Percentiles rank a stretch among this genome's conserved stretches.
phyloP scores from a whole-genome alignment of 2,113 vertebrate genomes.

The Oryzias curvinotus region DNA sequence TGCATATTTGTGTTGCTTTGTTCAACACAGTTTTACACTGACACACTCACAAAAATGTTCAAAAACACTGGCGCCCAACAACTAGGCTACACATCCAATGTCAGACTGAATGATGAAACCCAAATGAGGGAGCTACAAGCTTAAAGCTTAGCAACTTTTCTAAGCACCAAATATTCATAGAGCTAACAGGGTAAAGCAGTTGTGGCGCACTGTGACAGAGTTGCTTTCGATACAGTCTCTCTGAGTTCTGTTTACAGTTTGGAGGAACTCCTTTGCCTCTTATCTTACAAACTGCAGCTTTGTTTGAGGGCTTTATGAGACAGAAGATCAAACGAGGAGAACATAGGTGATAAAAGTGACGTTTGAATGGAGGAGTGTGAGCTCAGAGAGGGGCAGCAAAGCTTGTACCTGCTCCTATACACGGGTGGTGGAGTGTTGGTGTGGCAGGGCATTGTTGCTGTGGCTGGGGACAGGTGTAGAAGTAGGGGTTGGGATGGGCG shows the following conservation, averaged over 20 bases:
- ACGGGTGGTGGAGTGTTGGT: slow-evolving; percentile 89
- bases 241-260: slow-evolving; percentile 45
- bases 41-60: slow-evolving; percentile 35
- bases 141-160: slow-evolving; percentile 52
- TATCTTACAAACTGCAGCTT: slow-evolving; percentile 76
- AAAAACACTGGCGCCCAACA: slow-evolving; percentile 55
- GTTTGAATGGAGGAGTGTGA: slow-evolving; percentile 59
- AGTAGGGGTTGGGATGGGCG: slow-evolving; percentile 88
- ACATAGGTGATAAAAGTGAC: slow-evolving; percentile 37
- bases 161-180: slow-evolving; percentile 36
- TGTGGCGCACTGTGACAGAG: slow-evolving; percentile 37
- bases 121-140: slow-evolving; percentile 39
- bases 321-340: slow-evolving; percentile 45
- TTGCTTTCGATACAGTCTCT: slow-evolving; percentile 36
- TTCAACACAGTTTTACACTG: slow-evolving; percentile 62
- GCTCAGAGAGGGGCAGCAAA: slow-evolving; percentile 53
- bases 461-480: slow-evolving; percentile 88
- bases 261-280: slow-evolving; percentile 63
- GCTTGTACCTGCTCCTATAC: slow-evolving; percentile 78
- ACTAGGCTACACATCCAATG: slow-evolving; percentile 52
- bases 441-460: slow-evolving; percentile 93
- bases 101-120: slow-evolving; percentile 40
- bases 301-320: slow-evolving; percentile 67
- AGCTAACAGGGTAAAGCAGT: slow-evolving; percentile 31
- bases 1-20: slow-evolving; percentile 46